These are phyloP conservation scores for Boloria selene DNA, from an alignment of 2,888 invertebrate species.

Conservation along the genomic window DNA sequence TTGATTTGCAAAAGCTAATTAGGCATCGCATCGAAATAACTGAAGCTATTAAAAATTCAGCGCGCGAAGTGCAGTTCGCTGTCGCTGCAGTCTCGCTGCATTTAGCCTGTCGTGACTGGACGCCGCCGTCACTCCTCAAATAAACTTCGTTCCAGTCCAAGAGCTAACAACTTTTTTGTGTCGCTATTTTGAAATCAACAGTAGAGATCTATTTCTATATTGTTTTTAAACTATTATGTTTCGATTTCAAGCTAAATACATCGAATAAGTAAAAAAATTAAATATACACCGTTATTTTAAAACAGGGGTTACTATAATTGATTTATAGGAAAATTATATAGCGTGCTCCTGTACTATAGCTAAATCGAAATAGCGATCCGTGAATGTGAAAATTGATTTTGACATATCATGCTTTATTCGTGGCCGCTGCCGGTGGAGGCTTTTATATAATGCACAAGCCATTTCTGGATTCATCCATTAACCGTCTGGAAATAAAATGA, in stretches of 20 bases:
- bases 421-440: conserved; percentile 54
- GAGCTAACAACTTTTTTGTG: conserved; percentile 9
- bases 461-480: conserved; percentile 57
- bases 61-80: conserved; percentile 74
- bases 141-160: conserved; percentile 48
- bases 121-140: conserved; percentile 58
- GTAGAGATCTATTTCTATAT: too few relatives aligned
- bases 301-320: too few relatives aligned
- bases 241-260: too few relatives aligned
- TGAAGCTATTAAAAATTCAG: conserved; percentile 72
- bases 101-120: conserved; percentile 64
- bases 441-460: conserved; percentile 66
- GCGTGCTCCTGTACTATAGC: conserved; percentile 48
- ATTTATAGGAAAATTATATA: not conserved
- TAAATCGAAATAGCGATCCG: conserved; percentile 72
- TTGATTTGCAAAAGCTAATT: conserved; percentile 56
- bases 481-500: conserved; percentile 44
- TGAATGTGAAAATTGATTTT: conserved; percentile 77
- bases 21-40: conserved; percentile 66
- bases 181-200: conserved; percentile 1
- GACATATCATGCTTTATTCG: conserved; percentile 69
- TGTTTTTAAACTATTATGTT: too few relatives aligned
- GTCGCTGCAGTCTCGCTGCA: conserved; percentile 70
- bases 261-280: too few relatives aligned
- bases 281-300: too few relatives aligned